Conservation (phyloP, 2,113 vertebrate genomes). For the Rhadina sibilatrix region DNA sequence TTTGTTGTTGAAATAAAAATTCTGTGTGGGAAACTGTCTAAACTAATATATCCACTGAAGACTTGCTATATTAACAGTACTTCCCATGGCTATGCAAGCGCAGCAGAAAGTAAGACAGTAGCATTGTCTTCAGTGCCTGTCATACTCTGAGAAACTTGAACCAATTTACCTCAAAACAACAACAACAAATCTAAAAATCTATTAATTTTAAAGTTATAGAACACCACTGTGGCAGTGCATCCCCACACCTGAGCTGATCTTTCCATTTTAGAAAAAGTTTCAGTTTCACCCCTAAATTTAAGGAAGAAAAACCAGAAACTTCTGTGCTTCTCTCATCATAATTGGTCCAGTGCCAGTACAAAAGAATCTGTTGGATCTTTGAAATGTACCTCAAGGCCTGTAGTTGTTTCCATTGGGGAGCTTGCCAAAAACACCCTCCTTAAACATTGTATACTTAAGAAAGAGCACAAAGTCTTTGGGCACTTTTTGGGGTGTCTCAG, state of each 20-base stretch:
- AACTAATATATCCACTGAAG: background rate
- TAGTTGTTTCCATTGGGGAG: background rate
- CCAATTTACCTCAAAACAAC: background rate
- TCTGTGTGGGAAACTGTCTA: background rate
- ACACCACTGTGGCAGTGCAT: background rate
- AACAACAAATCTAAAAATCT: background rate
- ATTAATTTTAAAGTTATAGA: background rate
- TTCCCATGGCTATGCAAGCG: background rate
- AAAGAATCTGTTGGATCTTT: background rate
- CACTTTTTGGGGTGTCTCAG: background rate
- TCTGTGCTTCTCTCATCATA: background rate
- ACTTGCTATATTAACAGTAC: background rate
- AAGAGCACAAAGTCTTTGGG: background rate
- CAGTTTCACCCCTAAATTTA: background rate
- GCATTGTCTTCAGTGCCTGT: background rate
- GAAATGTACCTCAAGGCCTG: background rate
- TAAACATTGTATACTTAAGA: background rate
- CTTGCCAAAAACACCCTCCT: background rate
- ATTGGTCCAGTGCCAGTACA: background rate
- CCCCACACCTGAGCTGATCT: background rate
- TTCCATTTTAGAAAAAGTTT: background rate
- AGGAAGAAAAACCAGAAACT: background rate
- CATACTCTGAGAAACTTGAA: background rate
- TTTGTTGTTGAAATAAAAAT: background rate
- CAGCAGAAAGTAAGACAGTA: background rate